A percentile compares a stretch with the other conserved stretches of the same genome.
Conservation (phyloP, 2,888 invertebrate genomes). For the Geophilus truncorum region DNA sequence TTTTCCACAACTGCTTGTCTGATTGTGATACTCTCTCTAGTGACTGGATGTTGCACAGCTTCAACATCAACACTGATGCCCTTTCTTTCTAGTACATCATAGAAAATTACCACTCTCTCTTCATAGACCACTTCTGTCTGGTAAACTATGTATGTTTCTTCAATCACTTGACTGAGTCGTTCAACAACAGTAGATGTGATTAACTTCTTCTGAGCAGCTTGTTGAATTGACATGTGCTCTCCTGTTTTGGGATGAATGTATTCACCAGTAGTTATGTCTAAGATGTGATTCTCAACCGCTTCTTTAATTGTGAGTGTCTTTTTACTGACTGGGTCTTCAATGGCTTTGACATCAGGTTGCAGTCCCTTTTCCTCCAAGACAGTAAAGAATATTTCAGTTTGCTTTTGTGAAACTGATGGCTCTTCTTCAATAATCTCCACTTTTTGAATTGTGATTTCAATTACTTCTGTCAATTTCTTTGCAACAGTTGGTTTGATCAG, state of each 20-base stretch:
- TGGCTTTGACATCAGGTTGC: conserved; percentile 53
- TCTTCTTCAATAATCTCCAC: conserved; percentile 57
- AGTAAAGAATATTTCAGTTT: conserved; percentile 47
- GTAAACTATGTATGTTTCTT: not conserved
- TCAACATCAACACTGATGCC: conserved; percentile 18
- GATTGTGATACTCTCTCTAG: conserved; percentile 71
- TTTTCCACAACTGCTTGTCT: conserved; percentile 78
- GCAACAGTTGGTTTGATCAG: conserved; percentile 61
- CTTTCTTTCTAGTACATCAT: not conserved
- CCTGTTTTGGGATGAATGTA: conserved; percentile 64
- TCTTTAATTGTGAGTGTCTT: conserved; percentile 73
- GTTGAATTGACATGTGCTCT: conserved; percentile 50
- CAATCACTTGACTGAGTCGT: not conserved
- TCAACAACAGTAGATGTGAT: not conserved
- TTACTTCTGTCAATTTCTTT: not conserved
- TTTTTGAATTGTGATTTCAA: not conserved
- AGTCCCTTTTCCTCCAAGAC: conserved; percentile 24
- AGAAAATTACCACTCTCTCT: conserved; percentile 20
- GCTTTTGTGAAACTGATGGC: conserved; percentile 55
- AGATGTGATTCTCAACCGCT: conserved; percentile 65
- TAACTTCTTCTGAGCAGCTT: not conserved
- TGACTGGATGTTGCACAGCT: conserved; percentile 73
- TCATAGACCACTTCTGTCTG: conserved; percentile 28
- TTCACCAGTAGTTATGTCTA: conserved; percentile 72
- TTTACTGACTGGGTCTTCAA: conserved; percentile 70